Evolutionary conservation across 2,113 vertebrate species (phyloP), one percentile per base, ranked within the genome.

Genomic region (Pteronura brasiliensis): DNA sequence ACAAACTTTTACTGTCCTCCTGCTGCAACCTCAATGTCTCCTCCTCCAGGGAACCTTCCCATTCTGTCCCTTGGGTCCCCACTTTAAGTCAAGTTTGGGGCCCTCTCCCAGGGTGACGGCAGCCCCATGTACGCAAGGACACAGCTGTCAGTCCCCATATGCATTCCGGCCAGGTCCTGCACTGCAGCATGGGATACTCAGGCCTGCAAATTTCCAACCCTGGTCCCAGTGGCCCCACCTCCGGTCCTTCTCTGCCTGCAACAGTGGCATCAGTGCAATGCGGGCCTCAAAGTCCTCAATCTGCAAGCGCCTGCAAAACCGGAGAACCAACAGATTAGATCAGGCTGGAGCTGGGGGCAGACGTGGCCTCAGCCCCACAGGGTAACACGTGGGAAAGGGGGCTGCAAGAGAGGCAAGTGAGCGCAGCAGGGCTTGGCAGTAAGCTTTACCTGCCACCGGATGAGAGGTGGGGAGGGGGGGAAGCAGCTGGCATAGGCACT

Each of bases 211-310:
- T 31, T 83, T 34, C 36, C 11, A 4, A 13, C 27, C 80, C 42
- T 34, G 52, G 67, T 2, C 3, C 9, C 17, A 9, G 76, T 0
- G 0, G 15, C 34, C 74, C 98, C 92, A 99, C 99, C 99, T 99
- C 86, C 99, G 98, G 97, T 99, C 99, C 0, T 97, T 86, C 96
- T 99, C 99, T 0, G 99, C 99, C 98, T 99, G 99, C 49, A 99
- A 76, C 83, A 99, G 99, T 0, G 99, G 99, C 98, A 99, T 97
- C 63, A 99, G 71, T 0, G 99, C 99, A 4, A 99, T 98, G 34
- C 99, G 99, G 12, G 99, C 97, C 95, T 99, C 99, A 89, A 99
- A 29, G 1, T 99, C 99, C 98, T 99, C 99, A 23, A 99, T 99
- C 81, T 98, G 99, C 94, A 99, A 93, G 52, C 99, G 99, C 93